These are phyloP conservation scores for Gobius niger DNA, from an alignment of 2,113 vertebrate genomes.

Conservation along the genomic window DNA sequence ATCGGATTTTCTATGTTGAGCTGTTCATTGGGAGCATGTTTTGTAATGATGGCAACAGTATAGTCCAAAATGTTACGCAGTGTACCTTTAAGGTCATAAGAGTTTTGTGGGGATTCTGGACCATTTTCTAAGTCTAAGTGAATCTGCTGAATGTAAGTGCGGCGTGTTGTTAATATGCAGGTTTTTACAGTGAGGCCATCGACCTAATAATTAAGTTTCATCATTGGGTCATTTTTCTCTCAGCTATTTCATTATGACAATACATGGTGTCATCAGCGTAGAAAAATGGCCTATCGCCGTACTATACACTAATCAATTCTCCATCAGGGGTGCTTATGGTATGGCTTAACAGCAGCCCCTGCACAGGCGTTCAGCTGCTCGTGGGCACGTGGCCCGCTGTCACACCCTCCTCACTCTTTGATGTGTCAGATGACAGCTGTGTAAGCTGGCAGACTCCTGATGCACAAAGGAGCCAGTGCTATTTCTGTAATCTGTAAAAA, in stretches of 20 bases:
- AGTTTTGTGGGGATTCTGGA: background rate
- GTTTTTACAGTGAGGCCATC: too few species aligned
- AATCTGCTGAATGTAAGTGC: too few species aligned
- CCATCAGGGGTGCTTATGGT: background rate
- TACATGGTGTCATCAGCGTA: too few species aligned
- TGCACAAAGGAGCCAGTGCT: conserved; percentile 3
- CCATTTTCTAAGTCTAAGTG: background rate
- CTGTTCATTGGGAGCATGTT: too few species aligned
- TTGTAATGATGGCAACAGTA: too few species aligned
- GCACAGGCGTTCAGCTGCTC: conserved; percentile 2
- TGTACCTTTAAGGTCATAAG: too few species aligned
- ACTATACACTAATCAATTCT: background rate
- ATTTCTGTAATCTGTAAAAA: conserved; percentile 10
- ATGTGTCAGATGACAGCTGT: conserved; percentile 42
- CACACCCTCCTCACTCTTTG: conserved; percentile 25
- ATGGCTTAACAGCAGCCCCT: background rate
- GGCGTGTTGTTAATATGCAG: too few species aligned
- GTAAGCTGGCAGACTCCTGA: conserved; percentile 25
- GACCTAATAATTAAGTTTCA: too few species aligned
- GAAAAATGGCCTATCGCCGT: background rate
- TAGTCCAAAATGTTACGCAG: too few species aligned
- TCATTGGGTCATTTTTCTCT: too few species aligned
- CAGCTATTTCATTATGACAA: too few species aligned
- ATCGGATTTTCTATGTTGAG: too few species aligned
- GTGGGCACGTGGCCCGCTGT: conserved; percentile 29